Conservation (phyloP, 2,888 invertebrate species). For the Fragum sueziense region DNA sequence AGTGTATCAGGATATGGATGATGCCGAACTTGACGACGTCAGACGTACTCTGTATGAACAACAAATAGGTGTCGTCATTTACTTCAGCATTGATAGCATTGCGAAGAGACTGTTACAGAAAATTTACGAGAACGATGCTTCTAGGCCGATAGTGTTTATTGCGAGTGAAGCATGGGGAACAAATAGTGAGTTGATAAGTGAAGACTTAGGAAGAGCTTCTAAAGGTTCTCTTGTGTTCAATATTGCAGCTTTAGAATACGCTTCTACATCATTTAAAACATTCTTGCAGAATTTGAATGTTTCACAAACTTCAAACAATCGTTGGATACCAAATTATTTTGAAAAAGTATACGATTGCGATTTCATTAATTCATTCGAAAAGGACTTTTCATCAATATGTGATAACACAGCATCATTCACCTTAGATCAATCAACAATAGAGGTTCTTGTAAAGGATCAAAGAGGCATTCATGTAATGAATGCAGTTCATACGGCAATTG, state of each 20-base stretch:
- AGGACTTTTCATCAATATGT: conserved; percentile 34
- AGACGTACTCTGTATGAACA: conserved; percentile 30
- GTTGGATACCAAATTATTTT: conserved; percentile 71
- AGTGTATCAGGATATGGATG: conserved; percentile 49
- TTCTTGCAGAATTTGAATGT: conserved; percentile 53
- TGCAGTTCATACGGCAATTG: conserved; percentile 63
- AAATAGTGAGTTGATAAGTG: conserved; percentile 49
- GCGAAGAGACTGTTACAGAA: conserved; percentile 62
- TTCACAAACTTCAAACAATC: conserved; percentile 41
- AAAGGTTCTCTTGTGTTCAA: conserved; percentile 68
- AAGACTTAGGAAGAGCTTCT: conserved; percentile 52
- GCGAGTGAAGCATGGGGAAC: conserved; percentile 76
- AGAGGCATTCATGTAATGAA: conserved; percentile 67
- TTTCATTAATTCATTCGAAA: conserved; percentile 64
- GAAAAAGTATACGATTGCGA: conserved; percentile 68
- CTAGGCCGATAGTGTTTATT: conserved; percentile 62
- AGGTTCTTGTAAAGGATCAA: conserved; percentile 59
- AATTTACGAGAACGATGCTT: conserved; percentile 21
- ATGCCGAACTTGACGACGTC: conserved; percentile 30
- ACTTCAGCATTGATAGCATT: conserved; percentile 66
- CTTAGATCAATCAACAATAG: conserved; percentile 30
- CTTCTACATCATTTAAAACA: conserved; percentile 35
- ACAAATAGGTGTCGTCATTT: conserved; percentile 64
- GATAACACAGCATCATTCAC: neutral
- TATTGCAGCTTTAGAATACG: conserved; percentile 50